These are phyloP conservation scores for Teleogryllus oceanicus DNA, from an alignment of 2,888 invertebrate genomes.

Conservation along the genomic window DNA sequence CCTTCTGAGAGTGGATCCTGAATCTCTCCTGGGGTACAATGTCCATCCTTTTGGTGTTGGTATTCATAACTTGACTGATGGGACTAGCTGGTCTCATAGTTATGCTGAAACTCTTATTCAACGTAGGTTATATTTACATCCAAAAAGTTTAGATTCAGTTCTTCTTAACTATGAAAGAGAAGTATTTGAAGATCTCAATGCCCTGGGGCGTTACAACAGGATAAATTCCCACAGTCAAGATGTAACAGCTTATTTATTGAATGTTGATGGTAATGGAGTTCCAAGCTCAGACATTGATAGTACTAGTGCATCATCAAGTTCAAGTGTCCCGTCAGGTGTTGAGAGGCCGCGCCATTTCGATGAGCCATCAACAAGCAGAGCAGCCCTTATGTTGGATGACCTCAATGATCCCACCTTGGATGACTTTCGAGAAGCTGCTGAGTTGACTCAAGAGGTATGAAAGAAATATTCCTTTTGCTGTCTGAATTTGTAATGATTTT, in stretches of 20 bases:
- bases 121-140: constrained; percentile 54
- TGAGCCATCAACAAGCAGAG: constrained; percentile 24
- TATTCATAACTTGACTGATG: constrained; percentile 52
- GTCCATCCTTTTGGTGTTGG: constrained; percentile 52
- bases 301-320: constrained; percentile 6
- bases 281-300: constrained; percentile 25
- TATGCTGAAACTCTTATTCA: constrained; percentile 31
- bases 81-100: constrained; percentile 58
- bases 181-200: constrained; percentile 69
- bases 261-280: constrained; percentile 48
- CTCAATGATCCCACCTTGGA: constrained; percentile 27
- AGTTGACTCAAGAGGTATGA: constrained; percentile 50
- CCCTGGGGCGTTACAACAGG: constrained; percentile 62
- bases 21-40: constrained; percentile 62
- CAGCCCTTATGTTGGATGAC: background rate
- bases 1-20: constrained; percentile 72
- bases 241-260: constrained; percentile 62
- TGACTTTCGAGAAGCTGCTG: constrained; percentile 39
- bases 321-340: constrained; percentile 20
- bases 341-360: constrained; percentile 25
- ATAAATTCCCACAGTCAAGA: constrained; percentile 52
- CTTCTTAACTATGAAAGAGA: constrained; percentile 68
- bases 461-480: background rate
- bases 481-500: background rate
- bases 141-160: constrained; percentile 68